These are phyloP conservation scores for Pachyrhynchus sulphureomaculatus DNA, from an alignment of 1,140 invertebrate species.

Conservation along the genomic window DNA sequence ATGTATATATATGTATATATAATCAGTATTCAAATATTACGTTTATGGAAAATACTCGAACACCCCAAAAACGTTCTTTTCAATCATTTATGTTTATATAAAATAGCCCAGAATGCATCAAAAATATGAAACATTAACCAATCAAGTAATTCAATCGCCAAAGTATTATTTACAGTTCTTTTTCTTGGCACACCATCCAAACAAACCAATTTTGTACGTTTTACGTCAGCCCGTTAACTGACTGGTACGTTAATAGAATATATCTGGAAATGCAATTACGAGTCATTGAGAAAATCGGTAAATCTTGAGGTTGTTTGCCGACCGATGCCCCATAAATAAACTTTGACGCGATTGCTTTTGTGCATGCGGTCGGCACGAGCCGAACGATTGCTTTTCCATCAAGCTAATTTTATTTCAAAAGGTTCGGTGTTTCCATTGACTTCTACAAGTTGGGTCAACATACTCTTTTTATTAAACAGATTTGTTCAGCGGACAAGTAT, in stretches of 20 bases:
- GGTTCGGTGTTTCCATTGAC: neutral
- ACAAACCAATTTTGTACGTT: neutral
- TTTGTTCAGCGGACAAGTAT: too few relatives aligned
- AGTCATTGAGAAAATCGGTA: slow-evolving; percentile 18
- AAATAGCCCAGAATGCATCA: too few relatives aligned
- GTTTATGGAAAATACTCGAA: too few relatives aligned
- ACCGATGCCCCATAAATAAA: slow-evolving; percentile 16
- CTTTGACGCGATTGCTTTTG: slow-evolving; percentile 14
- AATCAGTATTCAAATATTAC: too few relatives aligned
- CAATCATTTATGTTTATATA: too few relatives aligned
- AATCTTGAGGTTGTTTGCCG: slow-evolving; percentile 16
- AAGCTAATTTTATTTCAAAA: neutral
- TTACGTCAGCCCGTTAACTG: neutral
- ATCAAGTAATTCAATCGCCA: too few relatives aligned
- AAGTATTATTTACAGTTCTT: too few relatives aligned
- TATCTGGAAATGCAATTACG: slow-evolving; percentile 5
- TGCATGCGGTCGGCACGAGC: neutral
- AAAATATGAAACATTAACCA: too few relatives aligned
- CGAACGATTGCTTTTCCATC: neutral
- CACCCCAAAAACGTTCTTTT: too few relatives aligned
- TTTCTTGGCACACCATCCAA: neutral
- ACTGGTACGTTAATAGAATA: slow-evolving; percentile 3
- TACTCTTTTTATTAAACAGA: too few relatives aligned
- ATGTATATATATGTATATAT: too few relatives aligned
- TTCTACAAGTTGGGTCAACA: neutral